Evolutionary conservation across 2,888 invertebrate genomes (phyloP), one percentile per base, ranked within the genome.

Genomic region (Diadromus collaris): DNA sequence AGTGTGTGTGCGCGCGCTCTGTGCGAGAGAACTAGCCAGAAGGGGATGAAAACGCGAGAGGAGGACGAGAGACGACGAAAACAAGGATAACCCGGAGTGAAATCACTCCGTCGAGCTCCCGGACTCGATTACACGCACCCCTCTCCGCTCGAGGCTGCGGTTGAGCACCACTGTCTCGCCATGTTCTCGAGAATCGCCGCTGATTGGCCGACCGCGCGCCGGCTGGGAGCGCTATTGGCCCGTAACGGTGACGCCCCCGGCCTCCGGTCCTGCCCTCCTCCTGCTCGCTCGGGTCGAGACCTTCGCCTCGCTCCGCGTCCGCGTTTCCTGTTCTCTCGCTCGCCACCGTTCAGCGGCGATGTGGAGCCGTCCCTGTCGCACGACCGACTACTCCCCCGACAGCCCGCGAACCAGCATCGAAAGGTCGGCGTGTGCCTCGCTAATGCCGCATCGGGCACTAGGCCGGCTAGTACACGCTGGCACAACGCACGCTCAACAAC

Each of bases 131-230:
- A 76, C 70, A 78, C 77, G 72, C 63, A 67, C 79, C 79, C 77
- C 68, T 70, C 32, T 71, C 44, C 41, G 24, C 24, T 56, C 16
- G 27, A 46, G 58, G 60, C 51, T 29, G 58, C 73, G 24, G 76
- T 86, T 89, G 89, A 90, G 89, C 82, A 88, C 88, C 89, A 76
- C 89, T 89, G 89, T 48, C 87, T 89, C 89, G 89, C 89, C 89
- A 89, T 89, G 88, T 89, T 89, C 86, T 81, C 79, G 82, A 78
- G 76, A 78, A 78, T 83, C 69, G 74, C 60, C 6, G 21, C 19
- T 32, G 72, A 89, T 89, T 89, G 89, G 89, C 81, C 41, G 54
- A 29, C 5, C 6, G 27, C 24, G 46, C 61, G 60, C 63, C 65
- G 75, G 76, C 61, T 77, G 34, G 74, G 60, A 9, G 19, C 63